Conservation (phyloP, 2,113 vertebrate species). For the Neodon shergylaensis region DNA sequence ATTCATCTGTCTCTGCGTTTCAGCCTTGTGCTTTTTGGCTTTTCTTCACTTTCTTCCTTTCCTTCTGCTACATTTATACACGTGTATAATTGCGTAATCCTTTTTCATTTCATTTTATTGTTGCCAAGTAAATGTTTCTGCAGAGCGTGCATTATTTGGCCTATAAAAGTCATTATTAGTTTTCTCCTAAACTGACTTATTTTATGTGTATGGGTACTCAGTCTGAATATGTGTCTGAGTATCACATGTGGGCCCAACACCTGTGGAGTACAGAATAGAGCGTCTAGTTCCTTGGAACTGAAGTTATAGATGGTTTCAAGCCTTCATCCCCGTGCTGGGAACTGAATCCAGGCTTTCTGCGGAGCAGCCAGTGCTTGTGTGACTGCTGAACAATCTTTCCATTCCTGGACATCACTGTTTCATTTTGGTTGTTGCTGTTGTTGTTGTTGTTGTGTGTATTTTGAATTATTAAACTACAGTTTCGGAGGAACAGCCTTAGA, state of each 20-base stretch:
- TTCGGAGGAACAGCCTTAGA: constrained; percentile 60
- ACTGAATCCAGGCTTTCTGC: neutral
- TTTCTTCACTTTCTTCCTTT: neutral
- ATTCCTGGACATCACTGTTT: neutral
- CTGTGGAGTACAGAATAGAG: neutral
- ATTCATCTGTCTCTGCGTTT: neutral
- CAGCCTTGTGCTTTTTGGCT: neutral
- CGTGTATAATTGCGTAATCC: neutral
- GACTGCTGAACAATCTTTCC: neutral
- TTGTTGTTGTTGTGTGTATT: neutral
- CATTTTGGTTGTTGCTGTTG: neutral
- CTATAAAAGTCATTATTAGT: neutral
- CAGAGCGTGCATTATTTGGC: neutral
- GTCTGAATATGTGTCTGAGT: neutral
- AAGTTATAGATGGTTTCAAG: neutral
- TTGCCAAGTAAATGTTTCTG: neutral
- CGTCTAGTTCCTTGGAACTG: neutral
- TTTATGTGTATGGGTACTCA: neutral
- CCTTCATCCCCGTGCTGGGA: neutral
- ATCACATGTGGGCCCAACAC: neutral
- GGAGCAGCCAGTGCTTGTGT: neutral
- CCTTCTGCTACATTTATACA: neutral
- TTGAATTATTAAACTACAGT: neutral
- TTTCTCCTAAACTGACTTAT: neutral
- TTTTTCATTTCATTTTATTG: neutral